phyloP scores from a whole-genome alignment of 2,888 invertebrate species.

The Tenthredo distinguenda region DNA sequence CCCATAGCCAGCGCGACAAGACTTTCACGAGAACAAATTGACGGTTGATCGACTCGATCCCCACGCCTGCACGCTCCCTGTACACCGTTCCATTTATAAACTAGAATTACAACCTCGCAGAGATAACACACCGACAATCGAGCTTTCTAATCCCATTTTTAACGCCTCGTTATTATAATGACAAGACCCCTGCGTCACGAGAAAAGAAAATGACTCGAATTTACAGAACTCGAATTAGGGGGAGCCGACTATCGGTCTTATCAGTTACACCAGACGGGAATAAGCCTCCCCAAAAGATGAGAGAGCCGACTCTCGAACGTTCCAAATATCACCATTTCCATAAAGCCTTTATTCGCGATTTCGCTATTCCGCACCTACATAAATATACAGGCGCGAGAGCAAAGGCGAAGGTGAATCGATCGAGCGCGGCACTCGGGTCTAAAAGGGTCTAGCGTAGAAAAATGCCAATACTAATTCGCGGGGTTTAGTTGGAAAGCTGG shows the following conservation, averaged over 20 bases:
- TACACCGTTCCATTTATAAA: slow-evolving; percentile 21
- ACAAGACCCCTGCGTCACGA: neutral
- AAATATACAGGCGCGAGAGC: neutral
- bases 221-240: neutral
- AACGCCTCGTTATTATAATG: neutral
- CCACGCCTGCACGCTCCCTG: neutral
- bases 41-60: slow-evolving; percentile 3
- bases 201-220: neutral
- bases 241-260: neutral
- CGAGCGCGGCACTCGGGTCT: neutral
- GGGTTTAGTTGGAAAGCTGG: neutral
- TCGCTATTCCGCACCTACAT: neutral
- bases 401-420: neutral
- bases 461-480: slow-evolving; percentile 17
- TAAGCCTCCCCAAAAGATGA: slow-evolving; percentile 19
- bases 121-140: neutral
- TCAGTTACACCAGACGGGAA: slow-evolving; percentile 26
- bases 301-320: neutral
- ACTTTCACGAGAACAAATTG: slow-evolving; percentile 43
- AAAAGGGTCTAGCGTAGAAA: neutral
- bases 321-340: slow-evolving; percentile 38
- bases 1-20: neutral
- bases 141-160: slow-evolving; percentile 11
- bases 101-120: neutral
- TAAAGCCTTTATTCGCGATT: neutral